Percentiles rank a stretch among this genome's conserved stretches.
phyloP scores from a whole-genome alignment of 1,140 invertebrate species.

The Camponotus pennsylvanicus region DNA sequence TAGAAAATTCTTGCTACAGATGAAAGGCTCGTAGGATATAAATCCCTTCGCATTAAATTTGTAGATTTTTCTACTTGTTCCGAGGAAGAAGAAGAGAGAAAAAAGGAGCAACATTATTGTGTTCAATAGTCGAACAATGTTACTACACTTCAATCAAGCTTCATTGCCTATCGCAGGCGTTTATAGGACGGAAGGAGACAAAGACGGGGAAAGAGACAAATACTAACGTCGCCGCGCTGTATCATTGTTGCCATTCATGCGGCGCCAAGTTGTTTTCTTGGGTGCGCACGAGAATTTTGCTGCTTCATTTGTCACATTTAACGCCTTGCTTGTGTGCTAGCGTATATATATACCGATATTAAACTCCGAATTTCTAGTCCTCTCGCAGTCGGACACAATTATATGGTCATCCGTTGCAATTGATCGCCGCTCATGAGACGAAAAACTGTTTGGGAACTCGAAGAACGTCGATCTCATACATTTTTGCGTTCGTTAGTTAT shows the following conservation, averaged over 20 bases:
- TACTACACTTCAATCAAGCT: not conserved
- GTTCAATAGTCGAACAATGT: not conserved
- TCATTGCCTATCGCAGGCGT: not conserved
- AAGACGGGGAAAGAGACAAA: not conserved
- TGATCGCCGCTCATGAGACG: slow-evolving; percentile 14
- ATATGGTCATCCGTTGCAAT: not conserved
- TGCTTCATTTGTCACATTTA: not conserved
- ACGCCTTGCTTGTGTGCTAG: no score
- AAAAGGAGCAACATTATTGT: not conserved
- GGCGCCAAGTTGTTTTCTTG: not conserved
- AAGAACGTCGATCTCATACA: slow-evolving; percentile 4
- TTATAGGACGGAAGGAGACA: not conserved
- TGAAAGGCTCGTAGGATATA: not conserved
- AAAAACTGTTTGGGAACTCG: slow-evolving; percentile 14
- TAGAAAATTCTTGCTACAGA: not conserved
- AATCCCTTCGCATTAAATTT: not conserved
- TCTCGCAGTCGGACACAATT: not conserved
- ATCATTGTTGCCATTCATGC: not conserved
- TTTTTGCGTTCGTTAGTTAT: slow-evolving; percentile 11
- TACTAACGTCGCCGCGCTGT: not conserved
- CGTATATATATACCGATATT: not conserved
- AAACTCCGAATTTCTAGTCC: slow-evolving; percentile 33
- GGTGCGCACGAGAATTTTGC: not conserved
- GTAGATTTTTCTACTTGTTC: not conserved
- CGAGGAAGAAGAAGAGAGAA: not conserved